Conservation (phyloP, 1,140 invertebrate species). For the Anastatus disparis region DNA sequence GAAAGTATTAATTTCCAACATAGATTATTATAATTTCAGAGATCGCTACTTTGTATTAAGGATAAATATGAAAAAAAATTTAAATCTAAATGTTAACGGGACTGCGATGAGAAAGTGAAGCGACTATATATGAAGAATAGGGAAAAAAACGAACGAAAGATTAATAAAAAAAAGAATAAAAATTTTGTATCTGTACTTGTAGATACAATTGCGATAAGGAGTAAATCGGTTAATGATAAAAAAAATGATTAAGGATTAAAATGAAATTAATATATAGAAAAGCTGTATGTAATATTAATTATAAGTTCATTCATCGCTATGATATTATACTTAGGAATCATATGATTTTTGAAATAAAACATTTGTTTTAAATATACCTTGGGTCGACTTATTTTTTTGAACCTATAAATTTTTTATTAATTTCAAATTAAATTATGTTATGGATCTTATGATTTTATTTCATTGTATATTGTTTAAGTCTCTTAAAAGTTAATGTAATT, state of each 20-base stretch:
- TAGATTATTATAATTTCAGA: slow-evolving; percentile 48
- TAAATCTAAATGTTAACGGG: slow-evolving; percentile 35
- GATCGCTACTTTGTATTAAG: slow-evolving; percentile 48
- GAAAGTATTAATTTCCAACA: too few species aligned
- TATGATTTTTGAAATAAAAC: slow-evolving; percentile 67
- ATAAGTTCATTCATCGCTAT: slow-evolving; percentile 58
- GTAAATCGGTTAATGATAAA: slow-evolving; percentile 48
- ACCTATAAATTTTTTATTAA: too few species aligned
- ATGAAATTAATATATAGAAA: slow-evolving; percentile 65
- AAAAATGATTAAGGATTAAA: slow-evolving; percentile 59
- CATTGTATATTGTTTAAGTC: too few species aligned
- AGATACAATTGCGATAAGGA: slow-evolving; percentile 63
- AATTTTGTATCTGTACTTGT: slow-evolving; percentile 64
- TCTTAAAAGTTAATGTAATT: too few species aligned
- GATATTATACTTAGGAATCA: slow-evolving; percentile 61
- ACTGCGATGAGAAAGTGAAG: slow-evolving; percentile 30
- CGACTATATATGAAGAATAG: slow-evolving; percentile 19
- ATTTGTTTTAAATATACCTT: slow-evolving; percentile 62
- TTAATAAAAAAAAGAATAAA: slow-evolving; percentile 38
- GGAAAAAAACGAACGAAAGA: slow-evolving; percentile 31
- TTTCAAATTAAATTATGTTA: too few species aligned
- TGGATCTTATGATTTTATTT: too few species aligned
- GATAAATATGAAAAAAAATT: slow-evolving; percentile 28
- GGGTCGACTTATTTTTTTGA: too few species aligned
- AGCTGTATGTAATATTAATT: slow-evolving; percentile 62